Conservation (phyloP, 1,140 invertebrate species). For the Drosophila ogumai region DNA sequence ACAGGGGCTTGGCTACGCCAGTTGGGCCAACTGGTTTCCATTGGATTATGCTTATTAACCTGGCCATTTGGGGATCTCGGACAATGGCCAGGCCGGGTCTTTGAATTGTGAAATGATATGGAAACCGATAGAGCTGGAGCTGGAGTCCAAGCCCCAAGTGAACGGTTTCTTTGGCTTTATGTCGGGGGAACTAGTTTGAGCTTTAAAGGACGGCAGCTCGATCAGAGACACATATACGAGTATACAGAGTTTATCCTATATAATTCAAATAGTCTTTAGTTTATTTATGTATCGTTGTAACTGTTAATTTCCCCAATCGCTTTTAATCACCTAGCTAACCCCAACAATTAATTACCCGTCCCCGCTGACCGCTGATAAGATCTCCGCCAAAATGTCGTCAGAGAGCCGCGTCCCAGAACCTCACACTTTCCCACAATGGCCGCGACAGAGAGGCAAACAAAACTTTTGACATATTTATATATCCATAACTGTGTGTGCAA, state of each 20-base stretch:
- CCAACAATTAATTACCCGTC: slow-evolving; percentile 31
- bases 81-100: slow-evolving; percentile 46
- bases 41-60: slow-evolving; percentile 73
- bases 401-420: slow-evolving; percentile 28
- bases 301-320: neutral
- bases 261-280: neutral
- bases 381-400: slow-evolving; percentile 23
- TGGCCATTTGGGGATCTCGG: slow-evolving; percentile 54
- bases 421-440: slow-evolving; percentile 51
- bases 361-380: slow-evolving; percentile 15
- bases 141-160: slow-evolving; percentile 23
- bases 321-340: neutral
- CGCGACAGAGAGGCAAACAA: slow-evolving; percentile 56
- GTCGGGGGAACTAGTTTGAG: slow-evolving; percentile 5
- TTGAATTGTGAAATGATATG: slow-evolving; percentile 57
- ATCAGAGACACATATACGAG: neutral
- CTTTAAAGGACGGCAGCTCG: slow-evolving; percentile 1
- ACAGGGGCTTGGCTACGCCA: slow-evolving; percentile 55
- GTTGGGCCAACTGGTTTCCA: slow-evolving; percentile 59
- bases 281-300: neutral
- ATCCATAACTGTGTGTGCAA: slow-evolving; percentile 65
- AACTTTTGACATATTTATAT: slow-evolving; percentile 74
- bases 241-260: neutral
- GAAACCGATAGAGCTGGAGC: slow-evolving; percentile 33
- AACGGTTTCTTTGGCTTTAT: slow-evolving; percentile 28